phyloP scores from a whole-genome alignment of 2,888 invertebrate species.

The Nebria salina region DNA sequence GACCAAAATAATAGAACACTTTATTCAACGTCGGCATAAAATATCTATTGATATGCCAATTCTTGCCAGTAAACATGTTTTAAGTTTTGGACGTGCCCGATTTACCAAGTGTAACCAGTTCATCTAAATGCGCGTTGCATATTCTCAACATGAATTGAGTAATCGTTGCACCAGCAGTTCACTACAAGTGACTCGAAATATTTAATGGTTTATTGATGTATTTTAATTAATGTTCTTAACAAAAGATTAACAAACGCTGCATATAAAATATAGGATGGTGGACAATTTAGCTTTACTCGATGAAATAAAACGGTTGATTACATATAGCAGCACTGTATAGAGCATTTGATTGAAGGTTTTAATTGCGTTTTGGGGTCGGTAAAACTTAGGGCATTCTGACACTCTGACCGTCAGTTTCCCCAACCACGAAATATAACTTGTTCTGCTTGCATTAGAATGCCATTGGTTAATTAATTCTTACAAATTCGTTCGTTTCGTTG shows the following conservation, averaged over 20 bases:
- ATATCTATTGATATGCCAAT: slow-evolving; percentile 2
- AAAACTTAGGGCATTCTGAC: slow-evolving; percentile 21
- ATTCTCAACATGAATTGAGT: slow-evolving; percentile 23
- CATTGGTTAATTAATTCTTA: slow-evolving; percentile 55
- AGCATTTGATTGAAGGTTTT: slow-evolving; percentile 50
- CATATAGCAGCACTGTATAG: slow-evolving; percentile 47
- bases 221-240: not conserved
- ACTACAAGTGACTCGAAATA: not conserved
- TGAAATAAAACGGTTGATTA: slow-evolving; percentile 49
- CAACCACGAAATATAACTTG: slow-evolving; percentile 1
- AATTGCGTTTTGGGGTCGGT: slow-evolving; percentile 49
- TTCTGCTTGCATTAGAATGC: not conserved
- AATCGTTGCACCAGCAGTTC: not conserved
- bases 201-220: too few relatives aligned
- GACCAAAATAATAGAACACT: not conserved
- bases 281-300: slow-evolving; percentile 36
- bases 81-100: slow-evolving; percentile 11
- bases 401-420: slow-evolving; percentile 13
- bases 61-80: slow-evolving; percentile 18
- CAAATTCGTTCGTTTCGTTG: slow-evolving; percentile 54
- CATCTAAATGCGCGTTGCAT: not conserved
- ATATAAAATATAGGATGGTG: not conserved
- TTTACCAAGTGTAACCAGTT: slow-evolving; percentile 3
- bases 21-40: slow-evolving; percentile 6
- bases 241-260: not conserved